Evolutionary conservation across 2,888 invertebrate species (phyloP), one percentile per base, ranked within the genome.

Genomic region (Dascillus cervinus): DNA sequence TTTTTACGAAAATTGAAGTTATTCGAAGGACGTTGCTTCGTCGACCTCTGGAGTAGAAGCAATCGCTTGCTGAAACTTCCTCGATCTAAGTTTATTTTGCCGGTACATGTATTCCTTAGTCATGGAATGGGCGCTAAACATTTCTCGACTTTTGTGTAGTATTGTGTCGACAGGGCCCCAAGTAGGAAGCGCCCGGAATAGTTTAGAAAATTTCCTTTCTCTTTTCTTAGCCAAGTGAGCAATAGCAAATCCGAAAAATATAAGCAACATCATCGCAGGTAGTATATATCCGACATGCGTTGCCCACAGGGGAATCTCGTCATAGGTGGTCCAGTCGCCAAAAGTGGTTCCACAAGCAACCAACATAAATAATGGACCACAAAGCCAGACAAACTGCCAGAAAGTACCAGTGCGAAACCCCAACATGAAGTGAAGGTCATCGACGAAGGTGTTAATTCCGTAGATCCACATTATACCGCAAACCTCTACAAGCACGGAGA

Each of bases 381-480:
- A 11, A 10, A 33, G 22, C 34, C 39, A 41, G 20, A 26, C 25
- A n/a, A 32, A 20, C 11, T 37, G 26, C 42, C 40, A 46, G 5
- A 29, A 32, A 9, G 22, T 29, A 10, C 33, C 34, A 12, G 39
- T 26, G 3, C 39, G 29, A 23, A 46, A 37, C 19, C 46, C 46
- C 2, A 46, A 29, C 46, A 46, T 46, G 11, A 46, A 46, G 23
- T 44, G 44, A 9, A 44, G 26, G 20, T 46, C 46, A 15, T 46
- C 38, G 3, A 34, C 26, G 11, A 37, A 44, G 20, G 30, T 40
- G 11, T 14, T 26, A 3, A 39, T 14, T 2, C 44, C 44, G 17
- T 46, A 46, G 12, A 41, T 27, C 29, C 15, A 19, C 24, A 25
- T 24, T 17, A 32, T 15, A 3, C 33, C 20, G 19, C 12, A 11